Evolutionary conservation across 2,888 invertebrate species (phyloP), one percentile per base, ranked within the genome.

Genomic region (Hypselothyrea guttata): DNA sequence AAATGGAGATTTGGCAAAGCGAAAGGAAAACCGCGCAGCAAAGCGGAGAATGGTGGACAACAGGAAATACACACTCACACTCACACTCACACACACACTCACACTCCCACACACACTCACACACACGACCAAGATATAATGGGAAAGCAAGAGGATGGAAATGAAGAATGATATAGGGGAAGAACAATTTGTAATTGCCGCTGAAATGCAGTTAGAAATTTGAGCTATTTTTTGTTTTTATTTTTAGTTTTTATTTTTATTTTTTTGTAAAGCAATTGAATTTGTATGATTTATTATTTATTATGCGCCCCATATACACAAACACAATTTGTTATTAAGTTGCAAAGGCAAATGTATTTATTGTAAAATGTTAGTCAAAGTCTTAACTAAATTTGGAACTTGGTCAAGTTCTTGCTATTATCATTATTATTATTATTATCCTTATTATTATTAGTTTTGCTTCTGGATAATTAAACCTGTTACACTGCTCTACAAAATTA

Each of bases 231-330:
- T 22, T 22, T 2, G 3, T 22, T 22, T 22, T 5, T 22, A 4
- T 22, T 22, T 22, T 2, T 22, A n/a, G 5, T 22, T 22, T 22
- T 22, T 2, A 2, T 22, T 22, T 22, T 5, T 22, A 4, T 22
- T 22, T 22, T 2, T 22, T 22, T 22, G 22, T 22, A 22, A 22
- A 22, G 22, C 22, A 22, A 38, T 49, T 70, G 59, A 60, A 52
- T 69, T 60, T n/a, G 56, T 41, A 57, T 74, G 53, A 69, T 35
- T 74, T 69, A 69, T 77, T 81, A 81, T 81, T 79, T 79, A 79
- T 76, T 79, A 58, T 60, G 51, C 59, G 69, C 55, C 56, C 55
- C 37, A 42, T 40, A 42, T 37, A 47, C 33, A 12, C 47, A 45
- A 28, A 49, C 35, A 56, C 41, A 53, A 47, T 45, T 75, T 78